Evolutionary conservation across 2,113 vertebrate species (phyloP).

Genomic region (Boleophthalmus pectinirostris): DNA sequence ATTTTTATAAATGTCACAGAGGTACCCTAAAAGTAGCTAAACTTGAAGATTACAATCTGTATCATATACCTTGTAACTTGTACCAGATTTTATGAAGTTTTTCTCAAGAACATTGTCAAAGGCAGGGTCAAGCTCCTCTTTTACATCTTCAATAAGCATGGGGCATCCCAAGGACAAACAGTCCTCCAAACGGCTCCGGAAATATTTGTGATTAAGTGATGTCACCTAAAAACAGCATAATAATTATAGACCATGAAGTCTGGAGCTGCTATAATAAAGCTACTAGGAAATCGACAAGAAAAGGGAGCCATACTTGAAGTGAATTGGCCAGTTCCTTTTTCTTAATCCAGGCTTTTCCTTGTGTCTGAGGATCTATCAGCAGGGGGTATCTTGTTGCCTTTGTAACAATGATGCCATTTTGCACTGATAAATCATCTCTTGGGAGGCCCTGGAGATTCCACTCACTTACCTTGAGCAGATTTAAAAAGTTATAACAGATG

Average conservation of each 20-base stretch:
- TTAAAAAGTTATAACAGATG: neutral
- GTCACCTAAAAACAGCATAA: conserved; percentile 80
- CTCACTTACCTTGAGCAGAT: conserved; percentile 74
- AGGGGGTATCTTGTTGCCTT: conserved; percentile 92
- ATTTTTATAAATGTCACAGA: neutral
- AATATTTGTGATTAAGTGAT: conserved; percentile 94
- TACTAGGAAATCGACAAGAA: neutral
- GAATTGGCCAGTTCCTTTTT: conserved; percentile 83
- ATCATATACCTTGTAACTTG: conserved; percentile 84
- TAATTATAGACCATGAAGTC: conserved; percentile 68
- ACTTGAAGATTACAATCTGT: too few species aligned
- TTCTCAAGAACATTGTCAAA: conserved; percentile 92
- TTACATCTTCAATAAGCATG: conserved; percentile 92
- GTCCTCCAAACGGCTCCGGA: conserved; percentile 93
- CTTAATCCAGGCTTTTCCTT: conserved; percentile 97
- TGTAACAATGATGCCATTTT: conserved; percentile 94
- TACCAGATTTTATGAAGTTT: conserved; percentile 93
- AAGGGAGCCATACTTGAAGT: conserved; percentile 8
- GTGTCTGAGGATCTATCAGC: conserved; percentile 92
- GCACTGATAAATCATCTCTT: conserved; percentile 92
- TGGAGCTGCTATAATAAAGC: conserved; percentile 84
- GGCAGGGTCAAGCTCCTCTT: conserved; percentile 92
- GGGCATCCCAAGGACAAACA: conserved; percentile 92
- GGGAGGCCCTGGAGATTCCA: conserved; percentile 94
- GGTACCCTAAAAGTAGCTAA: neutral